phyloP scores from a whole-genome alignment of 2,797 vertebrate species.

The Typhlichthys subterraneus region DNA sequence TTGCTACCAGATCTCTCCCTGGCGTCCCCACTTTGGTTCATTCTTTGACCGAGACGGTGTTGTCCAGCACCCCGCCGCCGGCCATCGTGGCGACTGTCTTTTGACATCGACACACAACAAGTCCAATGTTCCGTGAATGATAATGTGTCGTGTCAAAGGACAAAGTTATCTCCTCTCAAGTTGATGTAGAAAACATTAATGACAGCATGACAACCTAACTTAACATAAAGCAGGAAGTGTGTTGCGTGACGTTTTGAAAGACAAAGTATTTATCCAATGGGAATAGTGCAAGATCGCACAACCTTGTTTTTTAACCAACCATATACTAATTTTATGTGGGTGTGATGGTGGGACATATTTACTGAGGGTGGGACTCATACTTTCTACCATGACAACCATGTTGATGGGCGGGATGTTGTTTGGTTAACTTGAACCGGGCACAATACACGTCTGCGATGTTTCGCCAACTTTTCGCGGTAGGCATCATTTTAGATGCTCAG shows the following conservation, averaged over 20 bases:
- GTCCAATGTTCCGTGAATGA: constrained; percentile 10
- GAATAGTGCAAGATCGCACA: background rate
- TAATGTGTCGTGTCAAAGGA: constrained; percentile 1
- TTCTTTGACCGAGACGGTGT: constrained; percentile 76
- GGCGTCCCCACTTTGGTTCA: constrained; percentile 74
- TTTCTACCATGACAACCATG: constrained; percentile 73
- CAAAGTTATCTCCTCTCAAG: constrained; percentile 36
- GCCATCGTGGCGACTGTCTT: constrained; percentile 81
- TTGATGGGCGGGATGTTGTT: constrained; percentile 53
- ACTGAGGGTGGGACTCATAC: constrained; percentile 37
- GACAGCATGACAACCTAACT: constrained; percentile 49
- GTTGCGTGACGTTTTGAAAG: constrained; percentile 32
- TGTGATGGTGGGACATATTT: constrained; percentile 31
- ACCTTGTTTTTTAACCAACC: constrained; percentile 45
- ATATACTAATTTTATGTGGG: constrained; percentile 11
- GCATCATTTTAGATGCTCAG: background rate
- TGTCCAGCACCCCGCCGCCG: constrained; percentile 78
- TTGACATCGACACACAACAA: constrained; percentile 71
- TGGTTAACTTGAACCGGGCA: constrained; percentile 13
- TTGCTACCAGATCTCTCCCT: constrained; percentile 84
- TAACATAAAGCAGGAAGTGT: constrained; percentile 63
- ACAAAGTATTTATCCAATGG: constrained; percentile 50
- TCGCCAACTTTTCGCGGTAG: constrained; percentile 42
- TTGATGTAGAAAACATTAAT: constrained; percentile 53
- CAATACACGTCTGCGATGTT: background rate